A percentile compares a stretch with the other conserved stretches of the same genome.
Conservation (phyloP, 2,888 invertebrate genomes). For the Clepsis dumicolana region DNA sequence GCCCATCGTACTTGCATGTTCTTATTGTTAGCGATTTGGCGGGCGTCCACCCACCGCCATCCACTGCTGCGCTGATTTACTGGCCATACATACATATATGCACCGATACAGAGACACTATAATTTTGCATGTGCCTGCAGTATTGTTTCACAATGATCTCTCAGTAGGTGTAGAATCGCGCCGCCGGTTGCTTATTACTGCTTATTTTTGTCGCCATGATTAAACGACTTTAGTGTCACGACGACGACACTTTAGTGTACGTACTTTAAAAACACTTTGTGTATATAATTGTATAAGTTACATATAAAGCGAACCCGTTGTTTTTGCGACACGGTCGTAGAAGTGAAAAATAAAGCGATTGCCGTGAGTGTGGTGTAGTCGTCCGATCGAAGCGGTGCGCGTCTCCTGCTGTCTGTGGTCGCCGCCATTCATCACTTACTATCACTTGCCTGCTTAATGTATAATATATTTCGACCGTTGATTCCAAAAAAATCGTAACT, state of each 20-base stretch:
- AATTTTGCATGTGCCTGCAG: neutral
- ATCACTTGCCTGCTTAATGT: no score
- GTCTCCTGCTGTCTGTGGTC: neutral
- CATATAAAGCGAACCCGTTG: neutral
- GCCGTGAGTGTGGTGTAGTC: neutral
- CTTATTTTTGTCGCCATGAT: neutral
- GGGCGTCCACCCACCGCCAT: slow-evolving; percentile 28
- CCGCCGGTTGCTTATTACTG: neutral
- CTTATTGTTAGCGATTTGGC: slow-evolving; percentile 38
- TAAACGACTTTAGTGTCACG: neutral
- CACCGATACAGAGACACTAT: neutral
- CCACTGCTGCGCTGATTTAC: slow-evolving; percentile 29
- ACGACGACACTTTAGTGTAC: neutral
- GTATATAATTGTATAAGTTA: no score
- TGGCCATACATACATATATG: neutral
- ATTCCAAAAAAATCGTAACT: no score
- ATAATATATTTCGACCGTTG: no score
- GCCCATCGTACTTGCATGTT: slow-evolving; percentile 30
- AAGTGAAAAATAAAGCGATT: neutral
- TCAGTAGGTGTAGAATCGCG: neutral
- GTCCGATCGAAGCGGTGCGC: neutral
- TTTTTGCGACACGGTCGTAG: neutral
- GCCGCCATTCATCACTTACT: slow-evolving; percentile 4
- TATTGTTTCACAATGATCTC: neutral
- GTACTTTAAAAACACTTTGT: no score